Evolutionary conservation across 2,888 invertebrate species (phyloP).

Genomic region (Eudemis profundana): DNA sequence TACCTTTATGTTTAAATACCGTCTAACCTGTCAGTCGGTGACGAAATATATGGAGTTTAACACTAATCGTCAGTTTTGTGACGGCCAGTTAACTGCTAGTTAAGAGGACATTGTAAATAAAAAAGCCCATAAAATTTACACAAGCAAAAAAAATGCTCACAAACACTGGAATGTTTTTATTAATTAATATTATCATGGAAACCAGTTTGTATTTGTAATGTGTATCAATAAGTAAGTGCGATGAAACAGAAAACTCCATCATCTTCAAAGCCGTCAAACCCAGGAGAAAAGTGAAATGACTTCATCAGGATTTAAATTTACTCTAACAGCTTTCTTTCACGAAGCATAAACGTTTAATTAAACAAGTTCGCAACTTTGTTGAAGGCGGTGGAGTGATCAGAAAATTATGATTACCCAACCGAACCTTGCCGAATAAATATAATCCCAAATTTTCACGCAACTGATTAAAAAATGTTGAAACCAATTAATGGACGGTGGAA

Average conservation of each 20-base stretch:
- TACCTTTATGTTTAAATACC: too few relatives aligned
- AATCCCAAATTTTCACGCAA: slow-evolving; percentile 13
- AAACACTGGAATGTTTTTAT: too few relatives aligned
- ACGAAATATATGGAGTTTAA: too few relatives aligned
- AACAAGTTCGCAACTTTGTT: slow-evolving; percentile 61
- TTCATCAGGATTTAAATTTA: slow-evolving; percentile 53
- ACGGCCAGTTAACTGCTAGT: too few relatives aligned
- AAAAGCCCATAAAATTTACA: too few relatives aligned
- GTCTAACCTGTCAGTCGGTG: too few relatives aligned
- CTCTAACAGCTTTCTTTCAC: slow-evolving; percentile 55
- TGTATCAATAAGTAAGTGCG: neutral
- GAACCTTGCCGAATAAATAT: slow-evolving; percentile 21
- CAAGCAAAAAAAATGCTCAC: too few relatives aligned
- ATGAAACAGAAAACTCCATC: slow-evolving; percentile 2
- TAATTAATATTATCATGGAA: too few relatives aligned
- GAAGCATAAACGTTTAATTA: slow-evolving; percentile 64
- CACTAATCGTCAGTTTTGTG: too few relatives aligned
- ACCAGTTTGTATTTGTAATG: too few relatives aligned
- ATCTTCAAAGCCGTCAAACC: slow-evolving; percentile 19
- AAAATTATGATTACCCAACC: slow-evolving; percentile 47
- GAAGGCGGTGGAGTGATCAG: slow-evolving; percentile 53
- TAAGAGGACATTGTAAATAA: too few relatives aligned
- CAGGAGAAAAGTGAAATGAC: slow-evolving; percentile 26
- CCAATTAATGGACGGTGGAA: slow-evolving; percentile 21
- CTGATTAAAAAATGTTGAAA: neutral